A percentile compares a stretch with the other conserved stretches of the same genome.
These are phyloP conservation scores for Squalus acanthias DNA, from an alignment of 2,797 vertebrate genomes.

Conservation along the genomic window DNA sequence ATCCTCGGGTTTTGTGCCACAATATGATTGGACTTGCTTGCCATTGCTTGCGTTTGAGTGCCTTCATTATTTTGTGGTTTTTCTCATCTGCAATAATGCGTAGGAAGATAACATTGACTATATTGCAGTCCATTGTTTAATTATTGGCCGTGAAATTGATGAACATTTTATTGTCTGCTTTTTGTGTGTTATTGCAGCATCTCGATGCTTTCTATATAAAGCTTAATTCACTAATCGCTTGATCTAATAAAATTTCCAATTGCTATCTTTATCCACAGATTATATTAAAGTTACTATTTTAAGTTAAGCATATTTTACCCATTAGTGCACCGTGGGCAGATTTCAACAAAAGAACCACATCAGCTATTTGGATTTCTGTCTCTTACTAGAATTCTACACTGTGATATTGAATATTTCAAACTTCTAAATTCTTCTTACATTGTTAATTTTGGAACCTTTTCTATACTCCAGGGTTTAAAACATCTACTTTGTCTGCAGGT, in stretches of 20 bases:
- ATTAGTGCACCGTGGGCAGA: neutral
- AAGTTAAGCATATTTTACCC: neutral
- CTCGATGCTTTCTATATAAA: neutral
- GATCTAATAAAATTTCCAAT: neutral
- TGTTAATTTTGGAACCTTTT: constrained; percentile 12
- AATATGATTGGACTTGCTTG: neutral
- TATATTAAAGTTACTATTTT: neutral
- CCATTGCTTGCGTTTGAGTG: neutral
- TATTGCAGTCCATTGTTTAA: constrained; percentile 8
- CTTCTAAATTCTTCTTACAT: neutral
- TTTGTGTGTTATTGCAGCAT: neutral
- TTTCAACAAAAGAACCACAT: neutral
- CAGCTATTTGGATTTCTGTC: neutral
- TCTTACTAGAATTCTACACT: neutral
- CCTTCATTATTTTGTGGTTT: constrained; percentile 9
- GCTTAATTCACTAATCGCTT: neutral
- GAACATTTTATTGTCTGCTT: neutral
- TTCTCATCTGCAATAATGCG: neutral
- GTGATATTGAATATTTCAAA: neutral
- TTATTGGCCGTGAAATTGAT: neutral
- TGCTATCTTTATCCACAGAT: neutral
- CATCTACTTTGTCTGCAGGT: neutral
- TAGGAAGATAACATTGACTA: neutral
- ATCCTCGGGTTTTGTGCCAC: neutral
- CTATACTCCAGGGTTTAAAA: neutral